phyloP scores from a whole-genome alignment of 2,797 vertebrate species.

The Microchirus variegatus region DNA sequence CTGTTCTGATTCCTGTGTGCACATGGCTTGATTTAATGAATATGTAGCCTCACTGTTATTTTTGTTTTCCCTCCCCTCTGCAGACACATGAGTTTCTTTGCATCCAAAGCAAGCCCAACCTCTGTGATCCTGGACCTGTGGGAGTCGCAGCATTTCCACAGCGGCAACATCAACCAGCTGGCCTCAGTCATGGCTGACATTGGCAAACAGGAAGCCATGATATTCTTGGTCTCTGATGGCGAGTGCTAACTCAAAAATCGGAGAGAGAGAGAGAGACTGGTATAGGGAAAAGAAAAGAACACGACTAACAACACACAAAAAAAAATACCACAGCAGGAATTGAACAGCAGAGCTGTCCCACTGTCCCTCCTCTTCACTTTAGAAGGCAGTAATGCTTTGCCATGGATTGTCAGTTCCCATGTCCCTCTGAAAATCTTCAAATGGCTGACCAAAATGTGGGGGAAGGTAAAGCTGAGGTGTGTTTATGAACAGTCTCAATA shows the following conservation, averaged over 20 bases:
- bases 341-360: slow-evolving; percentile 40
- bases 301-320: slow-evolving; percentile 22
- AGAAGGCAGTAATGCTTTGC: slow-evolving; percentile 60
- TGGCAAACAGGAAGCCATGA: slow-evolving; percentile 95
- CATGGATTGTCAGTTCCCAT: slow-evolving; percentile 40
- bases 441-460: slow-evolving; percentile 48
- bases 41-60: slow-evolving; percentile 12
- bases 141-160: slow-evolving; percentile 97
- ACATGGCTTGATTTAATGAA: slow-evolving; percentile 31
- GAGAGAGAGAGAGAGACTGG: slow-evolving; percentile 40
- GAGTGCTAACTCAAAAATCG: slow-evolving; percentile 88
- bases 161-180: slow-evolving; percentile 97
- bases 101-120: slow-evolving; percentile 95
- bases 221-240: slow-evolving; percentile 95
- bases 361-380: slow-evolving; percentile 44
- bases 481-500: slow-evolving; percentile 20
- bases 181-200: slow-evolving; percentile 95
- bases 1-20: slow-evolving; percentile 22
- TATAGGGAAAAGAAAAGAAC: slow-evolving; percentile 50
- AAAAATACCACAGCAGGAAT: slow-evolving; percentile 44
- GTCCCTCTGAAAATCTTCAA: slow-evolving; percentile 40
- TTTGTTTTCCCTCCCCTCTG: slow-evolving; percentile 12
- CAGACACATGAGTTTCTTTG: slow-evolving; percentile 98
- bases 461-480: slow-evolving; percentile 14
- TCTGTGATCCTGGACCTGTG: slow-evolving; percentile 98